phyloP scores from a whole-genome alignment of 2,113 vertebrate species.

The Alethe diademata region DNA sequence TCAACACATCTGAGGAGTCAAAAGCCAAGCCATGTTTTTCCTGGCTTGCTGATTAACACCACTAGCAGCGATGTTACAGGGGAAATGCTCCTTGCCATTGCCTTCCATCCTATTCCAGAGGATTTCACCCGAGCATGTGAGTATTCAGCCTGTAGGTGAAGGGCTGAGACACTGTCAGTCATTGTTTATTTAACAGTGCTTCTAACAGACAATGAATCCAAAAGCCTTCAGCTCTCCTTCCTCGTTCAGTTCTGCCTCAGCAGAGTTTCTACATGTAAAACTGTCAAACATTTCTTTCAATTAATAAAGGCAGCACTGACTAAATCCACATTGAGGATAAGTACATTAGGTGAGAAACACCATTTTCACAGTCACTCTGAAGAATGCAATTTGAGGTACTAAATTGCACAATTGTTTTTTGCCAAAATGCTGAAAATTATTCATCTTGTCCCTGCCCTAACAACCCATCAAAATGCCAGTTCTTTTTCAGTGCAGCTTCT shows the following conservation, averaged over 20 bases:
- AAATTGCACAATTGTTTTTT: not conserved
- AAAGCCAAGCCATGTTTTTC: slow-evolving; percentile 13
- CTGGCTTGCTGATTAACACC: not conserved
- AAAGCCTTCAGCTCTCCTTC: not conserved
- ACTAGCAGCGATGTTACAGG: rapidly evolving
- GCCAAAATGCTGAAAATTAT: not conserved
- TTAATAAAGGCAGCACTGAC: not conserved
- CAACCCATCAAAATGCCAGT: not conserved
- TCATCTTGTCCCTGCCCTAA: not conserved
- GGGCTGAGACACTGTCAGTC: not conserved
- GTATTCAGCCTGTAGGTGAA: not conserved
- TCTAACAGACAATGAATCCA: not conserved
- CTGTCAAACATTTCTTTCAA: not conserved
- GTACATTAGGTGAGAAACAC: not conserved
- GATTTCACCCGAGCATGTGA: not conserved
- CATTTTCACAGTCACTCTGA: not conserved
- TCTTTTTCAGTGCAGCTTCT: not conserved
- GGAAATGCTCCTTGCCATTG: not conserved
- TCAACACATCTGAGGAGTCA: slow-evolving; percentile 20
- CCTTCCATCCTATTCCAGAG: not conserved
- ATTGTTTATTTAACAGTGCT: not conserved
- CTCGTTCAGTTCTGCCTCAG: not conserved
- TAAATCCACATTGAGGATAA: not conserved
- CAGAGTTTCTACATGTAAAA: not conserved
- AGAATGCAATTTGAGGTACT: not conserved